phyloP scores from a whole-genome alignment of 1,140 invertebrate genomes.

The Drosophila fuyamai region DNA sequence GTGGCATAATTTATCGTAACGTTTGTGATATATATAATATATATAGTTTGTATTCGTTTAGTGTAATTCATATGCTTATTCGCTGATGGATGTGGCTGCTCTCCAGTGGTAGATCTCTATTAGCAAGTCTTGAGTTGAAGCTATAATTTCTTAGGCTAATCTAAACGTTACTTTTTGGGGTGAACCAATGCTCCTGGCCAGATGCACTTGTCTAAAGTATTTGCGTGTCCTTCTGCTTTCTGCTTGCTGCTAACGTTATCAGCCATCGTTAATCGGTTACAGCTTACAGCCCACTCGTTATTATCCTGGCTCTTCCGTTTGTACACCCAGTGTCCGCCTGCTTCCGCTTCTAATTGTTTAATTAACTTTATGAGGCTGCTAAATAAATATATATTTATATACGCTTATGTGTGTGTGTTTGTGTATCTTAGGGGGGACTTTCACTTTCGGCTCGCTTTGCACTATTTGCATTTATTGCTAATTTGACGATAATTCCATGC shows the following conservation, averaged over 20 bases:
- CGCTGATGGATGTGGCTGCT: slow-evolving; percentile 42
- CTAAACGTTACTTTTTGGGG: slow-evolving; percentile 34
- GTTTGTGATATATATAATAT: slow-evolving; percentile 72
- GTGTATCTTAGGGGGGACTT: slow-evolving; percentile 35
- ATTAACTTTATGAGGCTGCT: slow-evolving; percentile 56
- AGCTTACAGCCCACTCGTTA: slow-evolving; percentile 30
- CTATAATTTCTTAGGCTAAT: slow-evolving; percentile 76
- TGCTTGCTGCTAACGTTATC: slow-evolving; percentile 34
- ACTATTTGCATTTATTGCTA: slow-evolving; percentile 74
- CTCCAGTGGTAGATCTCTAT: slow-evolving; percentile 35
- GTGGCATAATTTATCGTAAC: slow-evolving; percentile 74
- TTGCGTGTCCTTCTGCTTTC: slow-evolving; percentile 29
- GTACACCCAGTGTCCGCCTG: slow-evolving; percentile 53
- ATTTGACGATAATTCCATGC: slow-evolving; percentile 65
- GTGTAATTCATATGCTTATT: slow-evolving; percentile 54
- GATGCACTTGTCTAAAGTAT: slow-evolving; percentile 62
- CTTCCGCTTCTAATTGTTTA: slow-evolving; percentile 47
- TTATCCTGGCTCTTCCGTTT: slow-evolving; percentile 68
- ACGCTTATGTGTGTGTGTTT: slow-evolving; percentile 26
- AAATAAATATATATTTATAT: slow-evolving; percentile 60
- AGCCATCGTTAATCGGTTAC: slow-evolving; percentile 11
- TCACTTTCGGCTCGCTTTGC: slow-evolving; percentile 40
- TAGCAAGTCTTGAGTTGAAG: slow-evolving; percentile 81
- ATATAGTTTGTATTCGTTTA: slow-evolving; percentile 56
- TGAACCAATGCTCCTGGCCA: slow-evolving; percentile 31